Evolutionary conservation across 1,140 invertebrate species (phyloP), one percentile per base, ranked within the genome.

Genomic region (Acromyrmex echinatior): DNA sequence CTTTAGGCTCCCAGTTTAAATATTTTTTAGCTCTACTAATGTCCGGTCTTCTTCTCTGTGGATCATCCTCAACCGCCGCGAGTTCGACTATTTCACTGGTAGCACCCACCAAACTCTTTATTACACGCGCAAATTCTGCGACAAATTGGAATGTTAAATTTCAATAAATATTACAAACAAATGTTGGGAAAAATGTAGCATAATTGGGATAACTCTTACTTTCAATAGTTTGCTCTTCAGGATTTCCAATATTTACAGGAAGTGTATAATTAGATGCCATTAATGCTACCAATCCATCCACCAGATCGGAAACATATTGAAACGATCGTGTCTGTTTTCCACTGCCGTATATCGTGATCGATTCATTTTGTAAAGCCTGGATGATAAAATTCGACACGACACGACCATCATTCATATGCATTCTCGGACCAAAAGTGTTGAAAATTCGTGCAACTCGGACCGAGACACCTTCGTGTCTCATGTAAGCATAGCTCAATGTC

Each of bases 311-410:
- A 12, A 99, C 98, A 94, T 99, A 99, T 95, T 99, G 99, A 95
- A 99, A 99, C 0, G 99, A 99, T 71, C 99, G 96, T 0, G 99
- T 99, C 96, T 99, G 99, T 90, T 98, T 97, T 25, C 99, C 99
- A 94, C 98, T 97, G 1, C 99, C 99, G 95, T 99, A 99, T 28
- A 99, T 97, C 97, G 99, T 99, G 60, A 99, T 99, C 9, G 98
- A 98, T 93, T 99, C 97, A 95, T 99, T 98, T 94, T 99, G 97
- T 71, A 99, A 95, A 9, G 99, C 98, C 96, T 99, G 99, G 66
- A 99, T 96, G 88, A 99, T 99, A 93, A 99, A 99, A 96, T 99
- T 99, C 16, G 99, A 99, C 0, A 99, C 99, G 3, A 99, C 99
- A 62, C 99, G 96, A 6, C 99, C 99, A 96, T 99, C 99, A 92